Conservation (phyloP, 2,888 invertebrate genomes). For the Hypercompe scribonia region DNA sequence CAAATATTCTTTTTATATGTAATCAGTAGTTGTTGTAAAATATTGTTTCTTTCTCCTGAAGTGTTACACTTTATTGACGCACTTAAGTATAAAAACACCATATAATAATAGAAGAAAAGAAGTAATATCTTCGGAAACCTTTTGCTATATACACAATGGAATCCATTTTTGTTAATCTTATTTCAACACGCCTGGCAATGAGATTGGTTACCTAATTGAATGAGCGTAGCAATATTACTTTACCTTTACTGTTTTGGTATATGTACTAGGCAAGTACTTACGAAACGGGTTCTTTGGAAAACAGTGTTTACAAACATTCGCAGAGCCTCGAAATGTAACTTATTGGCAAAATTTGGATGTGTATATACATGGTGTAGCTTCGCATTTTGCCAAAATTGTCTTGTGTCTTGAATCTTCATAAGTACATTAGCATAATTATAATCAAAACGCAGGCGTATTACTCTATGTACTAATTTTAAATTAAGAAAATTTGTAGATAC, state of each 20-base stretch:
- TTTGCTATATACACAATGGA: constrained; percentile 37
- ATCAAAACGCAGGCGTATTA: no score
- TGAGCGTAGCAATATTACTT: constrained; percentile 13
- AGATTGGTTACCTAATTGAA: constrained; percentile 32
- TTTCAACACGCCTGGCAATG: constrained; percentile 31
- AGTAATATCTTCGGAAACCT: constrained; percentile 35
- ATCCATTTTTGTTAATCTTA: constrained; percentile 42
- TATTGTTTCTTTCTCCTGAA: background rate
- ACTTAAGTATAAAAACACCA: constrained; percentile 24
- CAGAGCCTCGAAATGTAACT: background rate
- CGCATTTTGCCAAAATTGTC: background rate
- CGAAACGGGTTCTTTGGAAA: background rate
- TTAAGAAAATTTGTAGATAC: no score
- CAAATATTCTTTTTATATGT: background rate
- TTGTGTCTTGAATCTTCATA: background rate
- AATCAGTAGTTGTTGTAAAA: background rate
- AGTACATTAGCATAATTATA: background rate
- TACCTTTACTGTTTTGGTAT: constrained; percentile 1
- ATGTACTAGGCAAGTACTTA: background rate
- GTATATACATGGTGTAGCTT: background rate
- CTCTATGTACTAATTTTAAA: no score
- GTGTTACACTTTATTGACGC: constrained; percentile 16
- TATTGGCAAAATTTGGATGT: background rate
- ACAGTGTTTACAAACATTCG: background rate
- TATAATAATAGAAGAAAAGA: constrained; percentile 33